Evolutionary conservation across 2,888 invertebrate genomes (phyloP), one percentile per base, ranked within the genome.

Genomic region (Drosophila cognata): DNA sequence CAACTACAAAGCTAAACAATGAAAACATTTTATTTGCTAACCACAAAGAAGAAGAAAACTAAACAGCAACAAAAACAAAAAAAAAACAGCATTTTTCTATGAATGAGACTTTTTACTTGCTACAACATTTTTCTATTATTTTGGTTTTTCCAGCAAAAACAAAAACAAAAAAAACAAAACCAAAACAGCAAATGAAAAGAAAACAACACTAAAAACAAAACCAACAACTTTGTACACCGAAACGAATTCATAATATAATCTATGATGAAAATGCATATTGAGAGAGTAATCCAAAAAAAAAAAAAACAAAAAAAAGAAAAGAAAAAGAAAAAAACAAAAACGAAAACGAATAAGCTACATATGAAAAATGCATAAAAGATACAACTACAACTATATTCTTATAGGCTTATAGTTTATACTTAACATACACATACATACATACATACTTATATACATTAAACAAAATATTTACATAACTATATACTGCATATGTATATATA

Each of bases 141-240:
- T 71, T 58, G 43, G 74, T 61, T 63, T 69, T 68, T 79, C 77
- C 79, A 78, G 56, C 41, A 59, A 74, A 72, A 57, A 36, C 21
- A 68, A 51, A 48, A 52, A 52, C n/a, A n/a, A 21, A 11, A 36
- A 55, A 48, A 33, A 21, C 18, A 64, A 29, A 65, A 46, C 31
- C 21, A 25, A 65, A 65, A 38, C 21, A 65, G 55, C 46, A 72
- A 79, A 84, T 81, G 76, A 84, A 84, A 79, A 79, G 74, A 78
- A 81, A 82, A 82, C 55, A 46, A 72, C 67, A 79, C 70, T 75
- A 64, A 71, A 76, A 76, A 76, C 84, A 89, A 88, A 84, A 86
- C 79, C 82, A 90, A 92, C 90, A 92, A 92, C 91, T 92, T 89
- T 92, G 91, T 92, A 92, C 91, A 92, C 91, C 92, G 92, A 92